phyloP scores from a whole-genome alignment of 2,888 invertebrate genomes.

The Chrysolina haemoptera region DNA sequence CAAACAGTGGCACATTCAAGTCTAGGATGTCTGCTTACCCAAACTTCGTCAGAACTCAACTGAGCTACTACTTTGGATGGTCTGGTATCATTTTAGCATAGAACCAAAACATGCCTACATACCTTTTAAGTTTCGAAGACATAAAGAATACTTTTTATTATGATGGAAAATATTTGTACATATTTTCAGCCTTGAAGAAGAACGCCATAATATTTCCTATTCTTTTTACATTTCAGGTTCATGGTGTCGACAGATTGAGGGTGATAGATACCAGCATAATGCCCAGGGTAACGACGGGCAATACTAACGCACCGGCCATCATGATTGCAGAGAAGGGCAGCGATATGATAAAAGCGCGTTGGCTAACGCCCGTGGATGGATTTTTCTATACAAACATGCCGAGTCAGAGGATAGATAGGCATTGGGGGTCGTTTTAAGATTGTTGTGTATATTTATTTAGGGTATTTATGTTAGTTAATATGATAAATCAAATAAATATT shows the following conservation, averaged over 20 bases:
- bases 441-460: slow-evolving; percentile 34
- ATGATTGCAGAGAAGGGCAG: slow-evolving; percentile 80
- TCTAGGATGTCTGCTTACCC: too few species aligned
- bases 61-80: too few species aligned
- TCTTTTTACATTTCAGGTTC: slow-evolving; percentile 68
- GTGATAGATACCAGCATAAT: slow-evolving; percentile 82
- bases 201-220: not conserved
- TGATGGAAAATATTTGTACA: too few species aligned
- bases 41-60: too few species aligned
- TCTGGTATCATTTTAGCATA: too few species aligned
- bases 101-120: too few species aligned
- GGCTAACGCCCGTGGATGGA: slow-evolving; percentile 70
- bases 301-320: slow-evolving; percentile 80
- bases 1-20: too few species aligned
- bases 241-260: slow-evolving; percentile 77
- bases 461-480: slow-evolving; percentile 29
- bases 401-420: slow-evolving; percentile 63
- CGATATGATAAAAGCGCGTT: slow-evolving; percentile 77
- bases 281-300: slow-evolving; percentile 77
- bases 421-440: slow-evolving; percentile 62
- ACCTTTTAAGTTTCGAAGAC: too few species aligned
- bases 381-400: slow-evolving; percentile 64
- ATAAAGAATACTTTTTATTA: too few species aligned
- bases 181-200: too few species aligned
- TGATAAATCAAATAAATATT: slow-evolving; percentile 21